Base-by-base conservation (phyloP, 1,140 invertebrate species). In the Augochlora pura region DNA sequence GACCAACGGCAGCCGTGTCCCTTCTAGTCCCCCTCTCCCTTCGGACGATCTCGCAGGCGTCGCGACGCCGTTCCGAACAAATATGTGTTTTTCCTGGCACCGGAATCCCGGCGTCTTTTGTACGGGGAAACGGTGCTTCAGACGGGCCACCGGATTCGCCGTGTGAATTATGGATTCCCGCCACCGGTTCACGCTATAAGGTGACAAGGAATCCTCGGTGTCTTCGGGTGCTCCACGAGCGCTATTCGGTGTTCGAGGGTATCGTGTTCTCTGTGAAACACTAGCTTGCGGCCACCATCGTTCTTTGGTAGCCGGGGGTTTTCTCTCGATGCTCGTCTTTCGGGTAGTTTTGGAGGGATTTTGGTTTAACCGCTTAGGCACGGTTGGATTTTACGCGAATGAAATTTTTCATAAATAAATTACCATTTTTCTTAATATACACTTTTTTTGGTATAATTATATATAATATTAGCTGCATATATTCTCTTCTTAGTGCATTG, bases 101-200 rank as follows among this genome's bases (percentile, higher is more conserved):
- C 32, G 54, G 54, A 71, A 70, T 70, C 38, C 69, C 16, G 18
- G 23, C 66, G 25, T 52, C 10, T 68, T 68, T 68, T n/a, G 23
- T 16, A 12, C 25, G 38, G 2, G 54, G 9, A 18, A 67, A 66
- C 64, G 67, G 23, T 18, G 25, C 23, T 32, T 27, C 25, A 12
- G n/a, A 1, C 21, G 21, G 21, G 38, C 57, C 46, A 62, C 42
- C 60, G 39, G 70, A 72, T 63, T 32, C 25, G 4, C 60, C 8
- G 25, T 18, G 49, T 64, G 42, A 73, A 73, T 73, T 62, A 73
- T 63, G 70, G 10, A 63, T 49, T 16, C 23, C 68, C 32, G 54
- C 59, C 32, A n/a, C 42, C 14, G 42, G 59, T 27, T 32, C 12
- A 14, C n/a, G 8, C 25, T 4, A 8, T 60, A 14, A 12, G 23